Base-by-base conservation (phyloP, 2,888 invertebrate genomes). In the Acronicta psi region DNA sequence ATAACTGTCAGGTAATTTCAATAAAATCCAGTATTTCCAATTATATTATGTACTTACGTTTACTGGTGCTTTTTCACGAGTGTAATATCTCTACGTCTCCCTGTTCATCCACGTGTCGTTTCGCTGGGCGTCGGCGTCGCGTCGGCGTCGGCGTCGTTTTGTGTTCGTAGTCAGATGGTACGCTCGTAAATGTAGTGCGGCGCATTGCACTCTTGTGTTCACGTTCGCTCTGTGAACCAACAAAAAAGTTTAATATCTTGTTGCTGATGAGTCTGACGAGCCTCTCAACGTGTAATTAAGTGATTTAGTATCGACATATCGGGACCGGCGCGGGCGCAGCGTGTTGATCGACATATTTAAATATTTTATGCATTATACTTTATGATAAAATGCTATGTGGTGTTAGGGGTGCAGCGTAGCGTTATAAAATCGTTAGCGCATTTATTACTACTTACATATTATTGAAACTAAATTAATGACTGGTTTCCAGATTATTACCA, bases 191-290 rank as follows among this genome's bases (percentile, higher is more conserved):
- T 31, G 31, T 43, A 20, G 16, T n/a, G 16, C n/a, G 41, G 51
- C 38, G 51, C 69, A 61, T 61, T 42, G 51, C 67, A 41, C 23
- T 54, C 43, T 23, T 17, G 47, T 31, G 18, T 10, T 1, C 40
- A 40, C 55, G 45, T 60, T 18, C 36, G 31, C 18, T 50, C 69
- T 69, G 61, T 14, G 16, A 46, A 61, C 38, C 45, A 53, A 13
- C 16, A 31, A 25, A 43, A 29, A 37, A 18, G 17, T 31, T 34
- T 20, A 42, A 23, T 51, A 20, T 29, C 17, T 36, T 31, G 29
- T 13, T 11, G 13, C 17, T 6, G 5, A 10, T 10, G 25, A 29
- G n/a, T n/a, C 11, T 29, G 1, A 11, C 29, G 7, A n/a, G 20
- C 18, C 11, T 20, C 14, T 31, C 20, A 16, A 11, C 31, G 13